A percentile compares a stretch with the other conserved stretches of the same genome.
These are phyloP conservation scores for Sorex fumeus DNA, from an alignment of 2,113 vertebrate species.

Conservation along the genomic window DNA sequence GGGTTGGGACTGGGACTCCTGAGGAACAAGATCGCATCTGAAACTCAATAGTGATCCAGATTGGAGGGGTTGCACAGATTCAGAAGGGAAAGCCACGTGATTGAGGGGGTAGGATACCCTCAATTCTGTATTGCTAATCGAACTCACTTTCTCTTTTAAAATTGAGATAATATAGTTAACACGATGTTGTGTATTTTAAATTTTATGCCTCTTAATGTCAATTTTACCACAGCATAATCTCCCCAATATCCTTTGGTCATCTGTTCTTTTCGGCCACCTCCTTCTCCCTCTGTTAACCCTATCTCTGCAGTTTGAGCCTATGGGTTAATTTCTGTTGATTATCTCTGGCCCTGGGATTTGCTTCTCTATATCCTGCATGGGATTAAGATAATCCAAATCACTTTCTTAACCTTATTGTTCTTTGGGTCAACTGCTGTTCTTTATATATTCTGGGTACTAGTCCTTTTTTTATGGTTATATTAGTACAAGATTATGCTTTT, in stretches of 20 bases:
- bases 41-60: neutral
- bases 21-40: neutral
- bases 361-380: too few species aligned
- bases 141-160: slow-evolving; percentile 27
- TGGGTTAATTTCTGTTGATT: too few species aligned
- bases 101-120: neutral
- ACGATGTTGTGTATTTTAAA: too few species aligned
- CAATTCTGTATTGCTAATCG: neutral
- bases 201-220: too few species aligned
- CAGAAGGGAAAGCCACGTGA: neutral
- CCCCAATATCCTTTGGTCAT: too few species aligned
- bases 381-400: too few species aligned
- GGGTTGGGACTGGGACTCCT: neutral
- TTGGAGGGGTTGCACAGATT: neutral
- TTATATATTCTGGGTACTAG: slow-evolving; percentile 37
- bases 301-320: too few species aligned
- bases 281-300: too few species aligned
- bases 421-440: slow-evolving; percentile 18
- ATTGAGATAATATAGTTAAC: too few species aligned
- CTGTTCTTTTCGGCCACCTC: too few species aligned
- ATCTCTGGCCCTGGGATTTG: too few species aligned
- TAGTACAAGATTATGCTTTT: slow-evolving; percentile 9
- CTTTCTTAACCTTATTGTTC: neutral
- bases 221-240: too few species aligned
- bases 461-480: neutral